Evolutionary conservation across 2,797 vertebrate genomes (phyloP), one percentile per base, ranked within the genome.

Genomic region (Vultur gryphus): DNA sequence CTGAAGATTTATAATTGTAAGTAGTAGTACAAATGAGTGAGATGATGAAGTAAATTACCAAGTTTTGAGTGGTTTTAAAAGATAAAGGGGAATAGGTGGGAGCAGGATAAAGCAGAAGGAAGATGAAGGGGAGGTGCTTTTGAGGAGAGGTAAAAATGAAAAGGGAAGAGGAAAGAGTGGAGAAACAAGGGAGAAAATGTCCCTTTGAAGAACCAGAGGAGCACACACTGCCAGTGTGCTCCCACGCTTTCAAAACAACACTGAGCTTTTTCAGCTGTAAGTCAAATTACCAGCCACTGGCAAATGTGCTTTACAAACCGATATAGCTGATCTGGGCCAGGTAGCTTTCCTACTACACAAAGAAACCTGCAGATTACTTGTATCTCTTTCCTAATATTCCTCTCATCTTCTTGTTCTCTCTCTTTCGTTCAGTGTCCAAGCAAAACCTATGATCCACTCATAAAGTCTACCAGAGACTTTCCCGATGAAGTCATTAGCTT

Each of bases 401-500:
- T n/a, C 16, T 59, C 13, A 43, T 28, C 31, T 70, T 83, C 17
- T 54, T 82, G 7, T 72, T 58, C 33, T 16, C 13, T 48, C 6
- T 37, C 33, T 94, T 72, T 81, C 1, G 1, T 95, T 59, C 95
- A 99, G 99, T 99, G 99, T 93, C 99, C 99, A 49, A 99, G 99
- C 96, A 99, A 98, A 97, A 99, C 99, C 2, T 99, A 99, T 10
- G 99, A 99, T 79, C 99, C 99, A 0, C 97, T 98, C 69, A 98
- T 99, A 93, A 99, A 99, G 95, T 99, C 99, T 20, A 99, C 99
- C 35, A 99, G 99, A 95, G 99, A 99, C 97, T 99, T 99, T 84
- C 99, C 99, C 0, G 99, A 99, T 43, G 99, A 99, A 31, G 99
- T 99, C 43, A 97, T 99, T 86, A 99, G 99, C 91, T 99, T 99